These are phyloP conservation scores for Rhyacophila evoluta DNA, from an alignment of 2,888 invertebrate genomes.

Conservation along the genomic window DNA sequence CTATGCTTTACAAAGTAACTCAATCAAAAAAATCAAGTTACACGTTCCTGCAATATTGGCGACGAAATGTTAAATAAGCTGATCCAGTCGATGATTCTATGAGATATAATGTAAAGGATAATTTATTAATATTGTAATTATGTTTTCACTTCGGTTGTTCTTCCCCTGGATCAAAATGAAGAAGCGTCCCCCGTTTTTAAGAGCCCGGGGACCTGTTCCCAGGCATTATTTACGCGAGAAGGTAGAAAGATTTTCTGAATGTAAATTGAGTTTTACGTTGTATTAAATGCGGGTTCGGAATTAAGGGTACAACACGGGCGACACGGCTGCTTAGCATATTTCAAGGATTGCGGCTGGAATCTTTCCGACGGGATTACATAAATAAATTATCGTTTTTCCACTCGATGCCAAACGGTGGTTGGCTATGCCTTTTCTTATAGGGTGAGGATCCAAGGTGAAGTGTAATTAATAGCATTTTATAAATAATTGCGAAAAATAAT, in stretches of 20 bases:
- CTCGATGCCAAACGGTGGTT: not conserved
- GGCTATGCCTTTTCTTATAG: not conserved
- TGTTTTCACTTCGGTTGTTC: not conserved
- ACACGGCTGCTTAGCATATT: conserved; percentile 53
- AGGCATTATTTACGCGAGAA: conserved; percentile 49
- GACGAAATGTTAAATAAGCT: too few species aligned
- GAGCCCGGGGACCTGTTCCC: conserved; percentile 23
- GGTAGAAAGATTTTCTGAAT: conserved; percentile 52
- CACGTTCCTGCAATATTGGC: too few species aligned
- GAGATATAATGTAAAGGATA: too few species aligned
- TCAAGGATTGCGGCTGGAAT: conserved; percentile 26
- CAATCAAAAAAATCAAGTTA: too few species aligned
- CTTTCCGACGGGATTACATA: conserved; percentile 49
- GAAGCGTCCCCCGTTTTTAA: conserved; percentile 17
- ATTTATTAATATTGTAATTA: too few species aligned
- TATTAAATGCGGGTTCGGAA: conserved; percentile 54
- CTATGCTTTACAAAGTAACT: too few species aligned
- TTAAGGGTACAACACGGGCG: conserved; percentile 53
- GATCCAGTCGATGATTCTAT: too few species aligned
- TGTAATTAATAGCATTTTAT: too few species aligned
- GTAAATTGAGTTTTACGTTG: conserved; percentile 55
- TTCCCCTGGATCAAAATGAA: not conserved
- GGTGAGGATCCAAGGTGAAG: not conserved
- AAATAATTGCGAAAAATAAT: too few species aligned
- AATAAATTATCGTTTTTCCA: conserved; percentile 52